Percentiles rank a stretch among this genome's conserved stretches.
These are phyloP conservation scores for Bagarius yarrelli DNA, from an alignment of 2,113 vertebrate genomes.

Conservation along the genomic window DNA sequence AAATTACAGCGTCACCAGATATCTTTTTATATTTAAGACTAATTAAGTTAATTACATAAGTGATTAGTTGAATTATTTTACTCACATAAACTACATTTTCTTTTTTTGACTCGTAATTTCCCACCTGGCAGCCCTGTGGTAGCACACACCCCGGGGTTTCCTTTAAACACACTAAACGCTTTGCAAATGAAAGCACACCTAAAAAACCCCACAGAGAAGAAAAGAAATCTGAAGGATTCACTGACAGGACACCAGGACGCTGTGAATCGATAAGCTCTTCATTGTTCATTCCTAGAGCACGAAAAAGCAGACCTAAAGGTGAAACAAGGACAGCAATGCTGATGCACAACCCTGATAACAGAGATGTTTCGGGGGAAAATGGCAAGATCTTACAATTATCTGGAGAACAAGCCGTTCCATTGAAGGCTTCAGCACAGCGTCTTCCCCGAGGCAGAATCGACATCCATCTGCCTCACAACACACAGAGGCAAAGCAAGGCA, in stretches of 20 bases:
- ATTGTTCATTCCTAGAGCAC: background rate
- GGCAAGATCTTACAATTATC: conserved; percentile 11
- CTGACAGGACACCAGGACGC: background rate
- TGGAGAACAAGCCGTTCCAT: conserved; percentile 6
- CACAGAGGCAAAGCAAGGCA: no score
- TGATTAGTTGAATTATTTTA: no score
- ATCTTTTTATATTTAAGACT: no score
- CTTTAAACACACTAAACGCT: background rate
- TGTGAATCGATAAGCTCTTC: conserved; percentile 10
- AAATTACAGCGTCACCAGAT: no score
- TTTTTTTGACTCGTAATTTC: no score
- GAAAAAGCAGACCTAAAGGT: conserved; percentile 13
- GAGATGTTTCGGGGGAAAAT: conserved; percentile 12
- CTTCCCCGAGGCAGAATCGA: background rate
- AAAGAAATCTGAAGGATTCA: conserved; percentile 33
- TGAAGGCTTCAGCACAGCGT: background rate
- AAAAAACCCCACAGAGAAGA: conserved; percentile 16
- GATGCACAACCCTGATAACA: conserved; percentile 11
- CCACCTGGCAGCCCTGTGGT: background rate
- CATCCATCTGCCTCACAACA: background rate
- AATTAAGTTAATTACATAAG: no score
- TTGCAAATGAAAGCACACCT: background rate
- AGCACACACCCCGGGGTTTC: background rate
- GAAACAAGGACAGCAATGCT: background rate
- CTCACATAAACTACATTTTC: no score